Percentiles rank a stretch among this genome's conserved stretches.
Conservation (phyloP, 2,888 invertebrate species). For the Tanaodytes sp. region DNA sequence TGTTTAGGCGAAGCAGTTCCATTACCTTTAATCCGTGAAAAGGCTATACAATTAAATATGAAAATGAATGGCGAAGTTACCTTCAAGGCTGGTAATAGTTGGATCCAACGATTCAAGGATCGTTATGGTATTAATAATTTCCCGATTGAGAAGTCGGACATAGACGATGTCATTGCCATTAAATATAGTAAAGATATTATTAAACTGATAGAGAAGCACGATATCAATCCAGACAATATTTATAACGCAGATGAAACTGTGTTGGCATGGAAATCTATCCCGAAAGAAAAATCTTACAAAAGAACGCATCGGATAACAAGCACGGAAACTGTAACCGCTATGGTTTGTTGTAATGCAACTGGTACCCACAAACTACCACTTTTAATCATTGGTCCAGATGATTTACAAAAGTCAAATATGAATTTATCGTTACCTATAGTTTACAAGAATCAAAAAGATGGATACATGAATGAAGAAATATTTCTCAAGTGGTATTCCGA, state of each 20-base stretch:
- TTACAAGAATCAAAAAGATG: slow-evolving; percentile 28
- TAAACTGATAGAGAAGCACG: slow-evolving; percentile 19
- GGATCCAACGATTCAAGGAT: slow-evolving; percentile 45
- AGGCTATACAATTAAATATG: slow-evolving; percentile 38
- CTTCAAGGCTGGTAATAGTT: slow-evolving; percentile 59
- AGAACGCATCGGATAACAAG: slow-evolving; percentile 6
- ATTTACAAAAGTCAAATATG: slow-evolving; percentile 6
- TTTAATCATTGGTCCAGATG: slow-evolving; percentile 53
- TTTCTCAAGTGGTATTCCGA: slow-evolving; percentile 43
- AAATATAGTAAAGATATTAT: slow-evolving; percentile 31
- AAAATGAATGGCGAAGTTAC: slow-evolving; percentile 31
- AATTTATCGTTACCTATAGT: slow-evolving; percentile 15
- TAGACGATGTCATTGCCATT: slow-evolving; percentile 18
- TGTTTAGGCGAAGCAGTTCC: slow-evolving; percentile 57
- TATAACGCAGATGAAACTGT: slow-evolving; percentile 47
- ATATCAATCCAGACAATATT: slow-evolving; percentile 40
- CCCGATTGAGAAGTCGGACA: slow-evolving; percentile 20
- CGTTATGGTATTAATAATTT: slow-evolving; percentile 30
- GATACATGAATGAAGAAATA: slow-evolving; percentile 38
- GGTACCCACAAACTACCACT: slow-evolving; percentile 63
- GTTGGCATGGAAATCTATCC: slow-evolving; percentile 38
- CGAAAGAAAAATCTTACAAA: slow-evolving; percentile 34
- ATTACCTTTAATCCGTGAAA: slow-evolving; percentile 34
- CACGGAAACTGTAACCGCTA: slow-evolving; percentile 50
- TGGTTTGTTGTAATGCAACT: slow-evolving; percentile 62